Base-by-base conservation (phyloP, 2,113 vertebrate genomes). In the Xenopus laevis region DNA sequence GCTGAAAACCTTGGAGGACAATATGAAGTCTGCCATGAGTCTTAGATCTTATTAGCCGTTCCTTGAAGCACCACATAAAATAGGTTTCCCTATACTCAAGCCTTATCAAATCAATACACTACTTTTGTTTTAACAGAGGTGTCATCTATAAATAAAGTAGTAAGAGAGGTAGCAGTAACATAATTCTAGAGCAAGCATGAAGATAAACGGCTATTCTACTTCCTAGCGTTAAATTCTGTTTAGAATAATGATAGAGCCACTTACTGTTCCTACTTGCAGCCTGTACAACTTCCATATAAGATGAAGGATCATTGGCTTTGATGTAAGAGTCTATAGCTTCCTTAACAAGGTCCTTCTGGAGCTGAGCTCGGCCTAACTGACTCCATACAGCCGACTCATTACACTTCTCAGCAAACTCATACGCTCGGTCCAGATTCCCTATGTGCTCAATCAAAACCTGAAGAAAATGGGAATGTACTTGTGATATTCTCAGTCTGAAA, bases 371-470 rank as follows among this genome's bases (percentile, higher is more conserved):
- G 70, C 89, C 95, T 64, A 96, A 86, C 82, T 94, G 95, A 82
- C 93, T 95, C 94, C 95, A 97, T 16, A 96, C 93, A 0, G 94
- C 92, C 6, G 94, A 91, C 70, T 98, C 94, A 1, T 91, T 93
- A 59, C 93, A 96, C 63, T 84, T 89, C 82, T 97, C 94, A 0
- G 94, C 94, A 90, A 96, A 97, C 83, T 95, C 93, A 64, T 95
- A 94, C 2, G 94, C 95, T 11, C 92, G 89, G 59, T 97, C 96
- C 76, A 95, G 85, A 79, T 96, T 96, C 63, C 92, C 90, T 68
- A 95, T 93, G 82, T 95, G 93, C 74, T 96, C 93, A 16, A 96
- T 96, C 83, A 98, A 79, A 18, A 98, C 96, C 95, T 95, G 20
- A 0, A 74, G 73, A 27, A 58, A 13, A 2, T 60, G 5, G 16